Evolutionary conservation across 2,113 vertebrate species (phyloP), one percentile per base, ranked within the genome.

Genomic region (Mesitornis unicolor): DNA sequence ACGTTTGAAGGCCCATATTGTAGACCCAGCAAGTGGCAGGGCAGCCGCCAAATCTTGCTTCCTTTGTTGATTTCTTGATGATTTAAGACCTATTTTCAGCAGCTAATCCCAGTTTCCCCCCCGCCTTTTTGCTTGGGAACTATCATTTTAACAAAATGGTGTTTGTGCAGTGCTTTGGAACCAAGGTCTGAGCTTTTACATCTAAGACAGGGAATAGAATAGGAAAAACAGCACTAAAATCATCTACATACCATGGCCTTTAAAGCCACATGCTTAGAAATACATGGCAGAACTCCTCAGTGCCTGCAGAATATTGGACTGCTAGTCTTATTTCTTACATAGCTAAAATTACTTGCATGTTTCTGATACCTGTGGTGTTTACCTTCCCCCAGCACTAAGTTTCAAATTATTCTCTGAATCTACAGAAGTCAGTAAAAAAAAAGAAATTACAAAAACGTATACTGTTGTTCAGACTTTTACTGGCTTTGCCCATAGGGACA

Each of bases 21-120:
- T 93, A 95, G 88, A 91, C 91, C 91, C 90, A 92, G 97, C 95
- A 92, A 95, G 94, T 65, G 92, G 89, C 89, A 91, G 79, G 69
- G 94, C 61, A 89, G 86, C 61, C 4, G 57, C 87, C 95, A 96
- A 96, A 95, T 86, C 86, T 85, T 79, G 68, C 69, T 96, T 97
- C 92, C 92, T 95, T 95, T 97, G 84, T 90, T 96, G 86, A 93
- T 94, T 97, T 94, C 90, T 87, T 61, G 75, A 93, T 76, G 82
- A 95, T 95, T 95, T 94, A 93, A 94, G 87, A 78, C 71, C 84
- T 97, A 82, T 95, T 96, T 96, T 95, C 89, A 96, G 86, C 84
- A 84, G 85, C 69, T 24, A 14, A 90, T 78, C 43, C 92, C 42
- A 12, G 65, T 67, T 86, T 26, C 14, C 53, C 60, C 38, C 47